Base-by-base conservation (phyloP, 2,797 vertebrate species). In the Phrynocephalus forsythii region DNA sequence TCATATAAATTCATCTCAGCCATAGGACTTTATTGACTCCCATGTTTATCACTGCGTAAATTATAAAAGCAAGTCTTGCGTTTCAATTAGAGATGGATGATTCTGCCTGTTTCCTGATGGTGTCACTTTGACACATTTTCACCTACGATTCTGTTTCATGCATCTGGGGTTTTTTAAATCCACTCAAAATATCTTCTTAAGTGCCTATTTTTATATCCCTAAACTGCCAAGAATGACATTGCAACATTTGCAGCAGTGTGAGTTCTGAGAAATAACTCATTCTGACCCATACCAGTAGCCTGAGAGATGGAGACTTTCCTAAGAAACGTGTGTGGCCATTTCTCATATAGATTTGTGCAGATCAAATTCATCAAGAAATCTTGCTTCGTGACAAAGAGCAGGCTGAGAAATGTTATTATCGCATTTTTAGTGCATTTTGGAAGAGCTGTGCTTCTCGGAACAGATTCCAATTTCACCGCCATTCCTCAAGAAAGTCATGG, bases 101-200 rank as follows among this genome's bases (percentile, higher is more conserved):
- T 56, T 79, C 52, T 78, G 3, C 15, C 6, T 56, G 30, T 60
- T 79, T 56, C 28, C 26, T 6, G 26, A 9, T 28, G 18, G 26
- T 28, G n/a, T 5, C 52, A 60, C 15, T 79, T 79, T 20, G 22
- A 7, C 72, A 24, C 38, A 20, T 75, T 22, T 44, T 75, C 38
- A 24, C 33, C 72, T 75, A 33, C 30, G 60, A 79, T 60, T n/a
- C 48, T 26, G 28, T 28, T 78, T 3, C 28, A 56, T 60, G n/a
- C 16, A 30, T 75, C 72, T 75, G 16, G 72, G 72, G 44, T 75
- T 60, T 8, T 60, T 52, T 4, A 56, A 79, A 79, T 79, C 77
- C 28, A 69, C 38, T 71, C 67, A 82, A 82, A 82, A 52, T 82
- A 71, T n/a, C 44, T 71, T 50, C 48, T 71, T 82, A 82, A 82